A percentile compares a stretch with the other conserved stretches of the same genome.
Conservation (phyloP, 2,113 vertebrate genomes). For the Gila orcuttii region DNA sequence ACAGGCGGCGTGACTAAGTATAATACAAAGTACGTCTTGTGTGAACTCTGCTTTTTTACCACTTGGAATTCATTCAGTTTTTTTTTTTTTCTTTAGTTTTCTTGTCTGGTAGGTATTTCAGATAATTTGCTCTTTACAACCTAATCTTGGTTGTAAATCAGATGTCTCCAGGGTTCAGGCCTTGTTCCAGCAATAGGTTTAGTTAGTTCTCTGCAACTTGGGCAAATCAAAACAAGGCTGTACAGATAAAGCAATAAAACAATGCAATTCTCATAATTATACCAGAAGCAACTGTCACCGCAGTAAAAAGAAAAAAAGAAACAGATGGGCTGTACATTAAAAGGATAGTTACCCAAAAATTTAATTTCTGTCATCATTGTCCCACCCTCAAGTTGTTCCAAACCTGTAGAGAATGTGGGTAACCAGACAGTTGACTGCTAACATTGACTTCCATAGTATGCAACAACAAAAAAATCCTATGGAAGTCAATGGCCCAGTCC, state of each 20-base stretch:
- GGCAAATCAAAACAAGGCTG: neutral
- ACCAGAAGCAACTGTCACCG: neutral
- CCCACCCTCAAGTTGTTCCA: too few relatives aligned
- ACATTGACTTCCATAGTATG: too few relatives aligned
- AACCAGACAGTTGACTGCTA: too few relatives aligned
- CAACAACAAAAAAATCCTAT: too few relatives aligned
- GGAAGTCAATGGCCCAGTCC: too few relatives aligned
- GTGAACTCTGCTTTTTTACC: neutral
- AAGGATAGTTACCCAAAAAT: too few relatives aligned
- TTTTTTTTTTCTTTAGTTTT: neutral
- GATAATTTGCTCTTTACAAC: neutral
- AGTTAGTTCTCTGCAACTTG: neutral
- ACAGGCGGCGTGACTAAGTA: neutral
- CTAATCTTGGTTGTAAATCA: neutral
- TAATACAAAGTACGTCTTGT: neutral
- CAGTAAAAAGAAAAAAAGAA: neutral
- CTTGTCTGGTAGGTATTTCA: neutral
- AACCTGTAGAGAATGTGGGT: too few relatives aligned
- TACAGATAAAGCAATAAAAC: neutral
- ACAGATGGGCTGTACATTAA: neutral
- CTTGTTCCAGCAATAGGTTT: neutral
- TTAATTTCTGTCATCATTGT: too few relatives aligned
- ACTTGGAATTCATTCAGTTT: neutral
- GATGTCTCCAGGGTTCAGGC: neutral
- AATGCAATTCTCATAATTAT: neutral